Conservation (phyloP, 2,797 vertebrate species). For the Chelmon rostratus region DNA sequence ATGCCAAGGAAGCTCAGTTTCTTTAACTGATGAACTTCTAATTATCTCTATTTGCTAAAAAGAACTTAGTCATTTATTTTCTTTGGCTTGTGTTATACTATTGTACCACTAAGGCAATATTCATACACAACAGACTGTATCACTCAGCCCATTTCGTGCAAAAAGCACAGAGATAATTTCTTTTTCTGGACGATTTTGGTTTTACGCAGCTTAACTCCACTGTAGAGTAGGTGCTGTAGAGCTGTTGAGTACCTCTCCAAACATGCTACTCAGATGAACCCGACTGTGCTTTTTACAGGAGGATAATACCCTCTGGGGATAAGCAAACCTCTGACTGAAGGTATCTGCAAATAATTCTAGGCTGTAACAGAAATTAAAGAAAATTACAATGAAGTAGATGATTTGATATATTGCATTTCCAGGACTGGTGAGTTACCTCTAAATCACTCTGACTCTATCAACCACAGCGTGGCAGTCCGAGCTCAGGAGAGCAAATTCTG, state of each 20-base stretch:
- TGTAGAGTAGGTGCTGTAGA: slow-evolving; percentile 51
- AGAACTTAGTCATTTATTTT: background rate
- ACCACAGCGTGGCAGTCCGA: background rate
- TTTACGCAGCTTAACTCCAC: slow-evolving; percentile 49
- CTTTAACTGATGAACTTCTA: background rate
- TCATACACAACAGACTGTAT: slow-evolving; percentile 28
- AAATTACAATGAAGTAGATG: background rate
- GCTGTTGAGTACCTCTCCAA: slow-evolving; percentile 57
- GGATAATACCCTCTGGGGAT: slow-evolving; percentile 33
- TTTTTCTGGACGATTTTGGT: slow-evolving; percentile 54
- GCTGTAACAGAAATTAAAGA: background rate
- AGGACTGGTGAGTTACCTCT: background rate
- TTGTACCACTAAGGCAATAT: slow-evolving; percentile 7
- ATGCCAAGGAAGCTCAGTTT: background rate
- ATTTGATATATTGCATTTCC: slow-evolving; percentile 11
- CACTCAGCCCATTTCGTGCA: slow-evolving; percentile 25
- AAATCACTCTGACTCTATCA: slow-evolving; percentile 11
- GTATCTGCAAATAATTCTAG: slow-evolving; percentile 19
- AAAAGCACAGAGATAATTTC: slow-evolving; percentile 33
- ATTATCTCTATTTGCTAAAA: slow-evolving; percentile 3
- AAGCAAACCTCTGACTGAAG: slow-evolving; percentile 32
- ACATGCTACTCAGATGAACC: slow-evolving; percentile 48
- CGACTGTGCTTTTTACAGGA: slow-evolving; percentile 36
- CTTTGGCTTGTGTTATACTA: background rate
- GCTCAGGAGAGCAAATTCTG: slow-evolving; percentile 15